phyloP scores from a whole-genome alignment of 2,797 vertebrate species.

The Numenius phaeopus region DNA sequence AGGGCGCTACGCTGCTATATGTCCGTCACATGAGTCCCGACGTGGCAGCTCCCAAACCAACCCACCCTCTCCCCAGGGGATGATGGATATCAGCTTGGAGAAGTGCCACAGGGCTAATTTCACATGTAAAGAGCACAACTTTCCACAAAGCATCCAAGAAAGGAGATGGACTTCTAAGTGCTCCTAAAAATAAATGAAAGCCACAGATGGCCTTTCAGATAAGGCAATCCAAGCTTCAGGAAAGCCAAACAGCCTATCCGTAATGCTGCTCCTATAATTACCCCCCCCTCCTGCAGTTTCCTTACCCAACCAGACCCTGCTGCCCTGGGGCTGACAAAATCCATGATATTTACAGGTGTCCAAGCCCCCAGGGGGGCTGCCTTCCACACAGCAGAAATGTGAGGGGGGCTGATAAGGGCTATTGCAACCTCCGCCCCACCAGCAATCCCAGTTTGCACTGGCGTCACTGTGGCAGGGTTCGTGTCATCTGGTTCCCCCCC shows the following conservation, averaged over 20 bases:
- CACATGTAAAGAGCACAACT: constrained; percentile 11
- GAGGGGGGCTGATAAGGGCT: constrained; percentile 32
- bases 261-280: neutral
- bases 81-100: neutral
- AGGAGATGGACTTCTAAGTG: constrained; percentile 49
- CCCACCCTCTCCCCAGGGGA: neutral
- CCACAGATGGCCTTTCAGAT: constrained; percentile 62
- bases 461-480: neutral
- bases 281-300: neutral
- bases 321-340: neutral
- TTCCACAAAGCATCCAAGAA: constrained; percentile 58
- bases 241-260: neutral
- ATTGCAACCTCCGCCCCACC: neutral
- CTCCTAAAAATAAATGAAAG: constrained; percentile 57
- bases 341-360: constrained; percentile 30
- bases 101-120: constrained; percentile 8
- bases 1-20: fast-evolving
- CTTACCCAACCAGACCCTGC: neutral
- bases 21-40: fast-evolving
- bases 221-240: constrained; percentile 29
- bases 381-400: neutral
- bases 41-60: neutral
- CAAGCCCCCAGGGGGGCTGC: neutral
- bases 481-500: neutral
- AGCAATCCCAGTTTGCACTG: fast-evolving